These are phyloP conservation scores for Orchestia grillus DNA, from an alignment of 1,140 invertebrate genomes.

Conservation along the genomic window DNA sequence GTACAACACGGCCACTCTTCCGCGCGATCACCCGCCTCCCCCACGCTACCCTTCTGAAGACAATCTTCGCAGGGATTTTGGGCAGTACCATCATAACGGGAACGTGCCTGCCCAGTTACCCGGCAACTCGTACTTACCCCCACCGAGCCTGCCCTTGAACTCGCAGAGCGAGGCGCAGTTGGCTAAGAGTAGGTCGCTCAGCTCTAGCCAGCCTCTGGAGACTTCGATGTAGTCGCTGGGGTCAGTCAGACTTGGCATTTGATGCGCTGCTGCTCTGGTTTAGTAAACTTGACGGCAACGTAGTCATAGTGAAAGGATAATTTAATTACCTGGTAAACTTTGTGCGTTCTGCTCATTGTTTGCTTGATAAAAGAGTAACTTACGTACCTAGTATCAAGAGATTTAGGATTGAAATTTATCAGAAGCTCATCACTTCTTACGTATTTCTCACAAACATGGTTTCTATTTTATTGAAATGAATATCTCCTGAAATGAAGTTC, in stretches of 20 bases:
- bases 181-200: background rate
- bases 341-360: background rate
- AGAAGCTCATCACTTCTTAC: background rate
- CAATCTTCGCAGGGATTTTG: background rate
- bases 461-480: background rate
- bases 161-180: slow-evolving; percentile 22
- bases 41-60: slow-evolving; percentile 24
- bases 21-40: background rate
- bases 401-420: background rate
- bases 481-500: background rate
- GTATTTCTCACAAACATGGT: background rate
- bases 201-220: slow-evolving; percentile 29
- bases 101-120: background rate
- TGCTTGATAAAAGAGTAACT: background rate
- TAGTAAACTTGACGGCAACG: background rate
- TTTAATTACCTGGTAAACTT: background rate
- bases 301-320: background rate
- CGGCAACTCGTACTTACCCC: background rate
- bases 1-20: slow-evolving; percentile 5
- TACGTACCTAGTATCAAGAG: no score
- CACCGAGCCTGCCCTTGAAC: background rate
- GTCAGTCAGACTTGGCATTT: background rate
- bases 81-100: background rate
- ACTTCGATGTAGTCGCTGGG: slow-evolving; percentile 8
- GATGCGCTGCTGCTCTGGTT: background rate